Evolutionary conservation across 2,797 vertebrate species (phyloP).

Genomic region (Aselliscus stoliczkanus): DNA sequence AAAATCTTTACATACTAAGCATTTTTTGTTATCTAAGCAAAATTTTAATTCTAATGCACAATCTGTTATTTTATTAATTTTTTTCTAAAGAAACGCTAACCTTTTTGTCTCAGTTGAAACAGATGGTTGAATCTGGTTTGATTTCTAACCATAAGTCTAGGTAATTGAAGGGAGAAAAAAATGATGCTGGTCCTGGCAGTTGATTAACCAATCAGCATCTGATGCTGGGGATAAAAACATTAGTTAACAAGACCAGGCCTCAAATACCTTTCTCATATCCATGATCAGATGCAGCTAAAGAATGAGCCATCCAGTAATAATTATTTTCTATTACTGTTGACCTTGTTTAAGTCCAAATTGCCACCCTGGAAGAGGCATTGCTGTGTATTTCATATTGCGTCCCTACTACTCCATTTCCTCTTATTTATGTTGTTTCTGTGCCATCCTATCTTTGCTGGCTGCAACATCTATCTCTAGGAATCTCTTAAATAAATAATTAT

Average conservation of each 20-base stretch:
- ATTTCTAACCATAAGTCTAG: conserved; percentile 6
- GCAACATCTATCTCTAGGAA: not conserved
- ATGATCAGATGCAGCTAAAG: not conserved
- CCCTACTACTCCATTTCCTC: not conserved
- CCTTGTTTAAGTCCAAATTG: not conserved
- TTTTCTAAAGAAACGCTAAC: not conserved
- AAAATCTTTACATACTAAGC: not conserved
- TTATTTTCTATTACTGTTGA: not conserved
- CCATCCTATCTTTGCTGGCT: not conserved
- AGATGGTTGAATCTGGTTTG: conserved; percentile 5
- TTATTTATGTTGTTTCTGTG: not conserved
- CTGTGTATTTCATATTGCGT: not conserved
- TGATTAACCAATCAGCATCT: not conserved
- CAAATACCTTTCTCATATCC: not conserved
- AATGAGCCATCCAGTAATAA: not conserved
- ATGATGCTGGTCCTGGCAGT: not conserved
- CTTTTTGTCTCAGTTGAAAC: conserved; percentile 16
- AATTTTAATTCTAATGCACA: not conserved
- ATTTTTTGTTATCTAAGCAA: not conserved
- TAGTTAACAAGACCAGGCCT: not conserved
- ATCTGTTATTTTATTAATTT: not conserved
- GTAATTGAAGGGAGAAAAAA: conserved; percentile 10
- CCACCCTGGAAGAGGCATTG: not conserved
- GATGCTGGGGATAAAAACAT: conserved; percentile 3
- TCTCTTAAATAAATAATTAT: not conserved